Base-by-base conservation (phyloP, 2,888 invertebrate genomes). In the Leucania comma region DNA sequence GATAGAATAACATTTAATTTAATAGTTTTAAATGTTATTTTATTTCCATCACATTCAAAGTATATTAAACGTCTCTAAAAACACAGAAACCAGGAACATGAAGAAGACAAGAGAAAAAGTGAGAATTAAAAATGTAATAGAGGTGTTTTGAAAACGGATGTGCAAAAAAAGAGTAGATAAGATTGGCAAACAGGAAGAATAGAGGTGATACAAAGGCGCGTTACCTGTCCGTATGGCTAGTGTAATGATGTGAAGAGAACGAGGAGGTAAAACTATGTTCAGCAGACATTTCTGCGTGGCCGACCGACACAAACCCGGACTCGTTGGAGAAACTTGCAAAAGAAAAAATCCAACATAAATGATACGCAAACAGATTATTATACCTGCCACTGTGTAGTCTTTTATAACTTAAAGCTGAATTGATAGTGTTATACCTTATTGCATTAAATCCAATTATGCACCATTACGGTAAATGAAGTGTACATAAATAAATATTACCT, bases 251-350 rank as follows among this genome's bases (percentile, higher is more conserved):
- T 78, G 94, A 92, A 51, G 94, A 93, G 85, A 94, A 94, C 60
- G 95, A 93, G 32, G 95, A 94, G 17, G 94, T 93, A 86, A 94
- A 95, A 87, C 92, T 94, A 84, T 95, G 95, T 82, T 96, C 95
- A 63, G 94, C 93, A 29, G 94, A 92, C 81, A 93, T 91, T 89
- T 95, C 95, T 59, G 94, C 90, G 84, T 96, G 95, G 60, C 96
- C 96, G 88, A 96, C 96, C 32, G 96, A 96, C 79, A 95, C 96
- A 89, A 96, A 96, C 69, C 96, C 96, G 62, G 96, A 96, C 90
- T 96, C 96, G 84, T 96, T 96, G 82, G 96, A 96, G 90, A 96
- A 96, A 88, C 96, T 96, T 66, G 54, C 60, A 78, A 86, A 82
- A 78, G 86, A 82, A 82, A 84, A 72, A 80, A 74, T 75, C 57